Conservation (phyloP, 2,797 vertebrate genomes). For the Gymnoscopelus braueri region DNA sequence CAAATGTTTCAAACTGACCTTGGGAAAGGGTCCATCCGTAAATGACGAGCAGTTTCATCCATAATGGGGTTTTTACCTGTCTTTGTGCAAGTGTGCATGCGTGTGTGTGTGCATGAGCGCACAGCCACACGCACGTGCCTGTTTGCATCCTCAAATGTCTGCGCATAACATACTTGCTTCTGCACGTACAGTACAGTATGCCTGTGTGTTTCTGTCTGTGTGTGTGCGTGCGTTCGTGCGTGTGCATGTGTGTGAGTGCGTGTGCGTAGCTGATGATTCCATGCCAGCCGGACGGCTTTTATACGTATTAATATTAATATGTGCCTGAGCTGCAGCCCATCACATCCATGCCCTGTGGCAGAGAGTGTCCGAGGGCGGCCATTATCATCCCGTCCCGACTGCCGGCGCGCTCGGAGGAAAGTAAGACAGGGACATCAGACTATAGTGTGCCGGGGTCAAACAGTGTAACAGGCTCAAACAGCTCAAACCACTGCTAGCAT, state of each 20-base stretch:
- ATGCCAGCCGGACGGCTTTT: conserved; percentile 81
- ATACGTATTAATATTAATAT: conserved; percentile 88
- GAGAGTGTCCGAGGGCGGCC: conserved; percentile 79
- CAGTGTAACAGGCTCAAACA: conserved; percentile 68
- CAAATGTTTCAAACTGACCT: conserved; percentile 87
- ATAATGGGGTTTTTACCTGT: conserved; percentile 86
- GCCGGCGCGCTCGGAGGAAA: conserved; percentile 67
- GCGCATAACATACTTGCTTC: too few relatives aligned
- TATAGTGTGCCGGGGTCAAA: conserved; percentile 67
- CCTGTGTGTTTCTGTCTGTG: conserved; percentile 8
- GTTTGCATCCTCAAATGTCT: not conserved
- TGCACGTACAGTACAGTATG: too few relatives aligned
- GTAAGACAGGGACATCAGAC: conserved; percentile 57
- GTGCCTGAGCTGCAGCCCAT: conserved; percentile 76
- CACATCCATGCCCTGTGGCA: conserved; percentile 72
- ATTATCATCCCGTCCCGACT: conserved; percentile 76
- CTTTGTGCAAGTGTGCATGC: conserved; percentile 55
- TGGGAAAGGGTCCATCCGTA: conserved; percentile 79
- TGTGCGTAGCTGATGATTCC: conserved; percentile 69
- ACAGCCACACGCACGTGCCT: conserved; percentile 8
- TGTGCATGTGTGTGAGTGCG: conserved; percentile 28
- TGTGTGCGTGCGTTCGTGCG: conserved; percentile 34
- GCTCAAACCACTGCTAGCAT: conserved; percentile 60
- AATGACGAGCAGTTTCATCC: conserved; percentile 71
- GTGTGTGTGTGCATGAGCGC: conserved; percentile 29